Base-by-base conservation (phyloP, 2,797 vertebrate genomes). In the Chlorospingus flavigularis region DNA sequence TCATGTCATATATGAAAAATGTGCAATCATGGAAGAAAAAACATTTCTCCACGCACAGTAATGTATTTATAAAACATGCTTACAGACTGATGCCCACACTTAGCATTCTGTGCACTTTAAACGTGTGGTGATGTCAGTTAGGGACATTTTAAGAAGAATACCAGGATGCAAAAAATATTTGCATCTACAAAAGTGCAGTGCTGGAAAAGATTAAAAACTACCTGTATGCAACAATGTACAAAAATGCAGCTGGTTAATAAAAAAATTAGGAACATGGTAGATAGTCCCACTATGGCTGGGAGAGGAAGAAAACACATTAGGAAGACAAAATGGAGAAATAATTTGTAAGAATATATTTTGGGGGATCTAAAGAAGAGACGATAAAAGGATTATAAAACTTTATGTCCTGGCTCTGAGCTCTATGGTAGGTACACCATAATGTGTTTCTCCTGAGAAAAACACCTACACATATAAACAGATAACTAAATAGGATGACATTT, bases 71-170 rank as follows among this genome's bases (percentile, higher is more conserved):
- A 40, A 88, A 86, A 43, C 39, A 90, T 20, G 14, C 20, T 70
- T 62, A n/a, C 14, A 86, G 48, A 43, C 7, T 76, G 72, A 75
- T 45, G 12, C 42, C 21, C 58, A 57, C 54, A 42, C 30, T 45
- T 92, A 74, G n/a, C 19, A 54, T 93, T 78, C 58, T 33, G 25
- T 62, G 35, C 18, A 42, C 33, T 78, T 86, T 11, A 67, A 80
- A 88, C 63, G 43, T 26, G 17, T 31, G n/a, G 40, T 61, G 9
- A 7, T 92, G 28, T 24, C 28, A 57, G n/a, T 62, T 43, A 75
- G 20, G n/a, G 78, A n/a, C 51, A 48, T 71, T 92, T 93, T 53
- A 72, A 85, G 63, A 58, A 51, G 24, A 65, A 51, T 43, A 72
- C 3, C 5, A 74, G n/a, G 20, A 18, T 6, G 45, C 35, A 45